These are phyloP conservation scores for Phalacrocorax aristotelis DNA, from an alignment of 2,113 vertebrate species.

Conservation along the genomic window DNA sequence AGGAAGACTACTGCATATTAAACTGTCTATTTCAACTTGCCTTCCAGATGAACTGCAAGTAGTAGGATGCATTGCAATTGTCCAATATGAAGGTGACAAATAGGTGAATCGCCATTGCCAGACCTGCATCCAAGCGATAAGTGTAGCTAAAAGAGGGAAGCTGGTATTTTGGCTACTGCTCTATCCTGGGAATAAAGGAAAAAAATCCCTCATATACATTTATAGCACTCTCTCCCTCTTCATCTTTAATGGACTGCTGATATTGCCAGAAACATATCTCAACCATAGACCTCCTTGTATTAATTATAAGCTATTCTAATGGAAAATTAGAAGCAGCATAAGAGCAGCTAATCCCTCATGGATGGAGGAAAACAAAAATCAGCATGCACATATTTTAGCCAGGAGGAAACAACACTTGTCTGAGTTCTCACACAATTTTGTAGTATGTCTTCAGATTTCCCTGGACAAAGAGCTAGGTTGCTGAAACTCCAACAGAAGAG, in stretches of 20 bases:
- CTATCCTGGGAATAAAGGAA: not conserved
- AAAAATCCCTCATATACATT: rapidly evolving
- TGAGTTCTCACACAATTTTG: not conserved
- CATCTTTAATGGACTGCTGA: not conserved
- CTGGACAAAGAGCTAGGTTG: not conserved
- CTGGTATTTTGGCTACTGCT: not conserved
- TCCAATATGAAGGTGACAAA: not conserved
- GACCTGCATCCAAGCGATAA: not conserved
- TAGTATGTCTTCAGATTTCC: not conserved
- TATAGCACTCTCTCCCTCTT: not conserved
- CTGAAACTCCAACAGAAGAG: not conserved
- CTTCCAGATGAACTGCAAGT: not conserved
- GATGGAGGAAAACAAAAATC: not conserved
- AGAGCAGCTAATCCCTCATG: not conserved
- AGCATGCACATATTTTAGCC: not conserved
- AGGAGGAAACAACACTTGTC: not conserved
- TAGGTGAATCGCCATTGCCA: not conserved
- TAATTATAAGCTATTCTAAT: not conserved
- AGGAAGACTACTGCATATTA: not conserved
- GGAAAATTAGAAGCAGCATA: not conserved
- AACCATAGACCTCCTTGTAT: not conserved
- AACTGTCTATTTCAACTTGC: not conserved
- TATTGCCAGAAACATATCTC: not conserved
- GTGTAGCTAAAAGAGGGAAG: not conserved
- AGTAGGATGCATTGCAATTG: not conserved